Evolutionary conservation across 92 coral and sea anemone genomes (phyloP).

Genomic region (Porites divaricata): DNA sequence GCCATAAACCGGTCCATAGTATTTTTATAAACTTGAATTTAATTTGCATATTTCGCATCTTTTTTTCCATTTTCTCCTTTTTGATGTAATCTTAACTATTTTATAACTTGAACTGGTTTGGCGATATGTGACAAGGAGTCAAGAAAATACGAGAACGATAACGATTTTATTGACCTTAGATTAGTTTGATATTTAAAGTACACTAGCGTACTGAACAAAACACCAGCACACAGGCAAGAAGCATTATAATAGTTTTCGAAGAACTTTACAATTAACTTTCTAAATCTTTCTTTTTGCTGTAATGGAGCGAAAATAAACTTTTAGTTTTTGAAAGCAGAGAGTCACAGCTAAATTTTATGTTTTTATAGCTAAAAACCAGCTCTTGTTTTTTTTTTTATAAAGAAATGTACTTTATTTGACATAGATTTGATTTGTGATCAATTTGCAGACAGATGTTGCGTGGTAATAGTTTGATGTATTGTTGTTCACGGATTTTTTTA

Average conservation of each 20-base stretch:
- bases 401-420: neutral
- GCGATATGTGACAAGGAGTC: neutral
- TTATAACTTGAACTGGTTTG: neutral
- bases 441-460: conserved; percentile 27
- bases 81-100: neutral
- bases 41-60: neutral
- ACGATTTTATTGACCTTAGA: neutral
- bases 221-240: neutral
- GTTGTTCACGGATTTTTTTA: neutral
- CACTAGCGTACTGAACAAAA: no score
- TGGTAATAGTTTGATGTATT: neutral
- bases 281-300: no score
- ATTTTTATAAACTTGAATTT: neutral
- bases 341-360: neutral
- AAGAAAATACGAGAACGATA: neutral
- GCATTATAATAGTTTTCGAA: neutral
- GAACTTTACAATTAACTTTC: neutral
- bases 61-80: neutral
- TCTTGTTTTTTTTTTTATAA: conserved; percentile 2
- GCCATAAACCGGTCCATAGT: neutral
- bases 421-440: conserved; percentile 26
- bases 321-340: neutral
- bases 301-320: neutral
- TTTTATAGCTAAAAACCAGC: conserved; percentile 24
- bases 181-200: neutral